These are phyloP conservation scores for Belgica antarctica DNA, from an alignment of 2,888 invertebrate genomes.

Conservation along the genomic window DNA sequence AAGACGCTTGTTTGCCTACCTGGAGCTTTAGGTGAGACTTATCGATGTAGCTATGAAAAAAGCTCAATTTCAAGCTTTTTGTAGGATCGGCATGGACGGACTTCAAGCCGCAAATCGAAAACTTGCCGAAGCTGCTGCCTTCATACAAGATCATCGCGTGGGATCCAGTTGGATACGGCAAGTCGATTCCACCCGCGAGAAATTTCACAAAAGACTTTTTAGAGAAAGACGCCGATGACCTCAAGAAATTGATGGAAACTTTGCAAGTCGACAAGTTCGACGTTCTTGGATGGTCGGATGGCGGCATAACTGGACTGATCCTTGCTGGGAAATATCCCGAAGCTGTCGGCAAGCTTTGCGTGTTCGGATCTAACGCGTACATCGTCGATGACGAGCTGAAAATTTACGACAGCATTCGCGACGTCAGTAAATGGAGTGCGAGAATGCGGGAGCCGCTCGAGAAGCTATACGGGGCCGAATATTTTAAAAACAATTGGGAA, in stretches of 20 bases:
- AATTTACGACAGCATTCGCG: conserved; percentile 65
- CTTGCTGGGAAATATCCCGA: conserved; percentile 70
- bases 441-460: conserved; percentile 72
- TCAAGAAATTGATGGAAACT: conserved; percentile 69
- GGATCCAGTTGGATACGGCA: conserved; percentile 88
- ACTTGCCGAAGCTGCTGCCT: conserved; percentile 54
- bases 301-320: conserved; percentile 75
- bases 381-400: conserved; percentile 67
- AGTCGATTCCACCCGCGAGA: conserved; percentile 73
- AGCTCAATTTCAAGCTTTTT: not conserved
- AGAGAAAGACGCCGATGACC: conserved; percentile 70
- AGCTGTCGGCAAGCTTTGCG: conserved; percentile 67
- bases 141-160: conserved; percentile 59
- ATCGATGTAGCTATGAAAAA: not conserved
- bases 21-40: conserved; percentile 31
- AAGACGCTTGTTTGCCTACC: conserved; percentile 29
- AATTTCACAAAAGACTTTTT: conserved; percentile 70
- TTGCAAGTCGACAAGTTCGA: conserved; percentile 69
- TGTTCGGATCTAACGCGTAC: conserved; percentile 77
- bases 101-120: conserved; percentile 73
- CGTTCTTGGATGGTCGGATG: conserved; percentile 86
- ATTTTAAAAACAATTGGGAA: conserved; percentile 67
- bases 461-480: conserved; percentile 70
- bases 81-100: conserved; percentile 76
- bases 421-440: conserved; percentile 76